Evolutionary conservation across 2,888 invertebrate species (phyloP).

Genomic region (Andrena hattorfiana): DNA sequence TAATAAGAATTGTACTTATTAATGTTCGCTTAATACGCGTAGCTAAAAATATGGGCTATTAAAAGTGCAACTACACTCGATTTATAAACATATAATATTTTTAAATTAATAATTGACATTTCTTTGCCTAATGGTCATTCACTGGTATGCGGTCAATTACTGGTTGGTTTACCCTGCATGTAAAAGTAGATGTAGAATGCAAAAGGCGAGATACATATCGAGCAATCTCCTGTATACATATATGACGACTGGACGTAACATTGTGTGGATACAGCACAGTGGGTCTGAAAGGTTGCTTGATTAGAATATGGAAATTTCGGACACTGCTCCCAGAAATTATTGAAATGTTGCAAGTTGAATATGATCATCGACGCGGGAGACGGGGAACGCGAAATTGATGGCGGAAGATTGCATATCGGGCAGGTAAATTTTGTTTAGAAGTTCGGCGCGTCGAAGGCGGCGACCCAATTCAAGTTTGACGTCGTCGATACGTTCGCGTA

Average conservation of each 20-base stretch:
- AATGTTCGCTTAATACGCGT: too few species aligned
- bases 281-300: not conserved
- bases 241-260: not conserved
- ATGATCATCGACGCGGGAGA: not conserved
- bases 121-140: too few species aligned
- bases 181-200: too few species aligned
- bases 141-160: too few species aligned
- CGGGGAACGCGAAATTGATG: not conserved
- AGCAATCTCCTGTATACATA: not conserved
- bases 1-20: too few species aligned
- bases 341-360: not conserved
- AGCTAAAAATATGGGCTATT: too few species aligned
- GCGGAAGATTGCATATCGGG: slow-evolving; percentile 5
- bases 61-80: too few species aligned
- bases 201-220: too few species aligned
- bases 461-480: slow-evolving; percentile 14
- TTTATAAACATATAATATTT: too few species aligned
- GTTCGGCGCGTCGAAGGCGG: slow-evolving; percentile 4
- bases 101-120: too few species aligned
- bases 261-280: not conserved
- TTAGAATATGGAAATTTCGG: not conserved
- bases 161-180: too few species aligned
- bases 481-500: slow-evolving; percentile 15
- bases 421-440: slow-evolving; percentile 3
- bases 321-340: not conserved